These are phyloP conservation scores for Megalops atlanticus DNA, from an alignment of 2,113 vertebrate genomes.

Conservation along the genomic window DNA sequence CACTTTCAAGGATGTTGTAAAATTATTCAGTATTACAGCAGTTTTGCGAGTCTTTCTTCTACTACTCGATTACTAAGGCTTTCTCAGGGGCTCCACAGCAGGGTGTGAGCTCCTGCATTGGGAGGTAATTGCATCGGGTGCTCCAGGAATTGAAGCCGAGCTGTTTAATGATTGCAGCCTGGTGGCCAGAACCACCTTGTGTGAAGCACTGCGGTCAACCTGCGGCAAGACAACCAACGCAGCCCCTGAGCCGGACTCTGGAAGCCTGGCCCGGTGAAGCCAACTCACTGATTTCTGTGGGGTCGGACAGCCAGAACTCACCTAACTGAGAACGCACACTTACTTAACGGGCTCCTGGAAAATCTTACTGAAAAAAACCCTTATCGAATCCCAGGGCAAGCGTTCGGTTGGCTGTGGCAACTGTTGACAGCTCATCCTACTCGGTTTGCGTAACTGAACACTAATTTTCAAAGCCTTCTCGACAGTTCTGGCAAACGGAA, in stretches of 20 bases:
- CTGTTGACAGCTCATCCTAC: not conserved
- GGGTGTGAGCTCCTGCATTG: constrained; percentile 33
- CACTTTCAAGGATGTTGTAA: not conserved
- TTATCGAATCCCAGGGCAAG: not conserved
- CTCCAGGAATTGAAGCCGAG: constrained; percentile 62
- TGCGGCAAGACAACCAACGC: no score
- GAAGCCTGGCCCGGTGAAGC: no score
- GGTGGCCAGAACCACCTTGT: constrained; percentile 49
- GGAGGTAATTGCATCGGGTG: constrained; percentile 59
- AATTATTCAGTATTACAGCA: not conserved
- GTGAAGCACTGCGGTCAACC: constrained; percentile 47
- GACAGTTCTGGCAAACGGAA: no score
- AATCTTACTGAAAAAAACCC: not conserved
- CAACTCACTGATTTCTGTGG: no score
- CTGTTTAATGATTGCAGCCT: constrained; percentile 61
- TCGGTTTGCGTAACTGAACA: not conserved
- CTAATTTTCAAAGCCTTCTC: no score
- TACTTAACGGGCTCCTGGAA: not conserved
- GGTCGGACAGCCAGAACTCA: no score
- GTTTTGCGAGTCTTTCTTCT: not conserved
- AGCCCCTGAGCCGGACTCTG: not conserved
- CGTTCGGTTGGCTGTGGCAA: not conserved
- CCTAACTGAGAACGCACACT: not conserved
- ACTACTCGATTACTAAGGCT: not conserved
- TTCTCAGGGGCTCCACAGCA: not conserved